phyloP scores from a whole-genome alignment of 37 sponge, comb jelly and placozoan species.

The Spongilla lacustris region DNA sequence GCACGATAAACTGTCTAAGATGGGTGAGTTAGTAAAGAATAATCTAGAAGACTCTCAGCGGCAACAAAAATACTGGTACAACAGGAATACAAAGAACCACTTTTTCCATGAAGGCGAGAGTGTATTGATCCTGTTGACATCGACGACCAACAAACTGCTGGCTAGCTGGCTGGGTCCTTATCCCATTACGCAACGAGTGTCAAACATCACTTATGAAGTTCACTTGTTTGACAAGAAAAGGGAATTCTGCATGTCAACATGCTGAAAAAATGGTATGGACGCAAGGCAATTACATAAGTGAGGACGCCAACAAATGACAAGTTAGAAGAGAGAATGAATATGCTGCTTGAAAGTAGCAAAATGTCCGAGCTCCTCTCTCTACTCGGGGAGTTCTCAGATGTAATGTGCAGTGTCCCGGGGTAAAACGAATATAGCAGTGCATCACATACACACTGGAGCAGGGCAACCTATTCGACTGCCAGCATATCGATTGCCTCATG shows the following conservation, averaged over 20 bases:
- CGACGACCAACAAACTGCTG: not conserved
- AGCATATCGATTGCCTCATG: conserved; percentile 19
- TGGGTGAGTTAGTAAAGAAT: not conserved
- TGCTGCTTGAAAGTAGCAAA: no score
- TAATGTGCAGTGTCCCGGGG: not conserved
- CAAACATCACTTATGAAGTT: conserved; percentile 5
- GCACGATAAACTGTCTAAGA: not conserved
- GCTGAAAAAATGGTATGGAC: conserved; percentile 3
- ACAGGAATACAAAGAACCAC: not conserved
- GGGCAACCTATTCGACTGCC: conserved; percentile 7
- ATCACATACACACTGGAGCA: conserved; percentile 4
- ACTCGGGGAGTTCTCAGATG: not conserved
- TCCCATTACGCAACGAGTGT: not conserved
- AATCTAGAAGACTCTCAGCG: not conserved
- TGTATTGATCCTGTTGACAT: not conserved
- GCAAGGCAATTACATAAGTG: no score
- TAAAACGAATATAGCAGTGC: not conserved
- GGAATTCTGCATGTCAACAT: conserved; percentile 39
- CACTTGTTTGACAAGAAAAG: conserved; percentile 23
- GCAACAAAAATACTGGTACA: conserved; percentile 3
- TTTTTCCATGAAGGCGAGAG: not conserved
- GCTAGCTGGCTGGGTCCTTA: conserved; percentile 5
- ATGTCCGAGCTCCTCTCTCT: not conserved
- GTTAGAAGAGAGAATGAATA: no score
- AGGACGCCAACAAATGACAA: no score